These are phyloP conservation scores for Lethrus apterus DNA, from an alignment of 1,140 invertebrate species.

Conservation along the genomic window DNA sequence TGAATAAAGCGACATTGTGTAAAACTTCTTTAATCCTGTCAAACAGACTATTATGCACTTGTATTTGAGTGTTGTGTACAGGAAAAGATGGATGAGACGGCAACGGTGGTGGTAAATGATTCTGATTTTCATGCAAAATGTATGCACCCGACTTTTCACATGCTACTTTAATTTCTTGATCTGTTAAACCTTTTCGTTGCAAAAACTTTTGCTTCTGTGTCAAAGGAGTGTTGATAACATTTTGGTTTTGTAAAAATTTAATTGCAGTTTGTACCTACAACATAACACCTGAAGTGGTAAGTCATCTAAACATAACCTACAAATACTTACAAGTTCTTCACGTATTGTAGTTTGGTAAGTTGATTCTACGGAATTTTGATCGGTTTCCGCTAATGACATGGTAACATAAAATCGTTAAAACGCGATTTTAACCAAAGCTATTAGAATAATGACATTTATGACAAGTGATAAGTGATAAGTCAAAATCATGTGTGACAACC, in stretches of 20 bases:
- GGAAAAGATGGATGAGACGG: constrained; percentile 17
- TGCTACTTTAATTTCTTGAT: constrained; percentile 68
- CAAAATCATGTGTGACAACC: no score
- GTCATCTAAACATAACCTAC: neutral
- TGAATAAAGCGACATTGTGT: constrained; percentile 59
- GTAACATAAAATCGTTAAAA: neutral
- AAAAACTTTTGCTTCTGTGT: constrained; percentile 73
- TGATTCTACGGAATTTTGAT: neutral
- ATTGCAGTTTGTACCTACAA: constrained; percentile 74
- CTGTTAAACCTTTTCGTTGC: constrained; percentile 68
- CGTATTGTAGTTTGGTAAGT: constrained; percentile 2
- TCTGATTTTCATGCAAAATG: constrained; percentile 28
- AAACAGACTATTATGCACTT: constrained; percentile 35
- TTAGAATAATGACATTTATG: neutral
- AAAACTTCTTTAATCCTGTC: constrained; percentile 58
- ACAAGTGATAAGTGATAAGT: no score
- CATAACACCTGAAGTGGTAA: neutral
- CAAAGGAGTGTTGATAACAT: constrained; percentile 64
- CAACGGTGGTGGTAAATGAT: constrained; percentile 17
- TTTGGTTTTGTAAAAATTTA: constrained; percentile 78
- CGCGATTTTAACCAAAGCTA: neutral
- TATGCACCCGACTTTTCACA: constrained; percentile 54
- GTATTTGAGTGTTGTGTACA: constrained; percentile 32
- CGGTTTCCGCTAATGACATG: neutral
- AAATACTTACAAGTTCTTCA: constrained; percentile 12